Conservation (phyloP, 2,113 vertebrate species). For the Triplophysa dalaica region DNA sequence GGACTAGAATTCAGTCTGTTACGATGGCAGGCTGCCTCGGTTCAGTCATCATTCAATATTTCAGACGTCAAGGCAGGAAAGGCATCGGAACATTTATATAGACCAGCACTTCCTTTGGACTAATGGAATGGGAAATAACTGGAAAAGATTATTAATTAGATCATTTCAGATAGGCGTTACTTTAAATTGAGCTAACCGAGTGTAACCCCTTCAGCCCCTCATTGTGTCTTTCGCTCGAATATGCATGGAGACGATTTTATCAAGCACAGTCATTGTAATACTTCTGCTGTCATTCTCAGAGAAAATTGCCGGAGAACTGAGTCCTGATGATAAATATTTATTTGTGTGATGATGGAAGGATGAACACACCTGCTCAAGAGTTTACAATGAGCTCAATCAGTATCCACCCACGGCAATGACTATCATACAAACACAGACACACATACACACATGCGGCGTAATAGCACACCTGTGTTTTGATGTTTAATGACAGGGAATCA, state of each 20-base stretch:
- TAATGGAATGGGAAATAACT: slow-evolving; percentile 14
- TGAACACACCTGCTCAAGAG: slow-evolving; percentile 17
- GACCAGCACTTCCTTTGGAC: not conserved
- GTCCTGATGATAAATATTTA: slow-evolving; percentile 38
- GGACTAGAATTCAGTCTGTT: not conserved
- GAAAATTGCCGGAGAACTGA: not conserved
- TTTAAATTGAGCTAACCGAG: not conserved
- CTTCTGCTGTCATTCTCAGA: not conserved
- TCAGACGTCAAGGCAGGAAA: not conserved
- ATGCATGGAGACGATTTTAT: not conserved
- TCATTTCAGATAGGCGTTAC: too few relatives aligned
- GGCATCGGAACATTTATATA: not conserved
- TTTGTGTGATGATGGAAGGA: slow-evolving; percentile 19
- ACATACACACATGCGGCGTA: slow-evolving; percentile 11
- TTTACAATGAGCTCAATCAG: slow-evolving; percentile 12
- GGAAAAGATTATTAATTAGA: not conserved
- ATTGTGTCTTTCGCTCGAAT: not conserved
- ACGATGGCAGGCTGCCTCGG: not conserved
- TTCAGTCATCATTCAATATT: not conserved
- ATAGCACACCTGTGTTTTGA: slow-evolving; percentile 45
- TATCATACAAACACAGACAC: not conserved
- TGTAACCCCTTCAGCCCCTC: too few relatives aligned
- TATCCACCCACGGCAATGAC: not conserved
- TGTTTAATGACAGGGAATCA: not conserved
- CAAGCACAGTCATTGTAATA: not conserved